Evolutionary conservation across 1,140 invertebrate genomes (phyloP).

Genomic region (Coboldia fuscipes): DNA sequence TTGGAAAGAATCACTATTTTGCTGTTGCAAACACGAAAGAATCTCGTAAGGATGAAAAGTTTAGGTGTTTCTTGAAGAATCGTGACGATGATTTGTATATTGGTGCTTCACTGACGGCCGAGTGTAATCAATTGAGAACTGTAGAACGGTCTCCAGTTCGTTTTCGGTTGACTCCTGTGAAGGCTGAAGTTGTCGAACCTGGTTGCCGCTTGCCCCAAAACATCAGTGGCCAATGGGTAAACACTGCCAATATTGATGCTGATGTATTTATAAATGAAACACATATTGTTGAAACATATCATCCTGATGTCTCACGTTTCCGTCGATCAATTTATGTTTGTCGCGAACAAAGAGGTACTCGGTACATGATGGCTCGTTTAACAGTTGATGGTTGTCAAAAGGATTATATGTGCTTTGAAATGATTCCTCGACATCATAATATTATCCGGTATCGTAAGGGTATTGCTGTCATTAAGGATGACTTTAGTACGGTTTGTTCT

Average conservation of each 20-base stretch:
- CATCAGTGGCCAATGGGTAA: slow-evolving; percentile 88
- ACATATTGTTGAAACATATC: slow-evolving; percentile 85
- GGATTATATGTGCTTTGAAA: slow-evolving; percentile 93
- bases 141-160: slow-evolving; percentile 83
- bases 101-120: slow-evolving; percentile 76
- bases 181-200: slow-evolving; percentile 66
- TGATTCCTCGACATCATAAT: slow-evolving; percentile 87
- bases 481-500: slow-evolving; percentile 81
- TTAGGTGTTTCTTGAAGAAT: slow-evolving; percentile 82
- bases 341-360: slow-evolving; percentile 62
- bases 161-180: slow-evolving; percentile 64
- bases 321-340: slow-evolving; percentile 87
- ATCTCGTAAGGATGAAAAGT: slow-evolving; percentile 82
- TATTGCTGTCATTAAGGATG: slow-evolving; percentile 67
- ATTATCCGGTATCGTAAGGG: slow-evolving; percentile 81
- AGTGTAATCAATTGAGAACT: slow-evolving; percentile 79
- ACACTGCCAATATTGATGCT: slow-evolving; percentile 88
- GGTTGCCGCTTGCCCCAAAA: slow-evolving; percentile 83
- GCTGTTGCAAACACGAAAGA: slow-evolving; percentile 88
- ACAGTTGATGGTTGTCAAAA: slow-evolving; percentile 96
- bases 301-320: slow-evolving; percentile 74
- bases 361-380: slow-evolving; percentile 86
- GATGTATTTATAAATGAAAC: slow-evolving; percentile 89
- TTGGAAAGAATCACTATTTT: slow-evolving; percentile 87
- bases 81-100: slow-evolving; percentile 80